Evolutionary conservation across 2,113 vertebrate genomes (phyloP).

Genomic region (Oostethus manadensis): DNA sequence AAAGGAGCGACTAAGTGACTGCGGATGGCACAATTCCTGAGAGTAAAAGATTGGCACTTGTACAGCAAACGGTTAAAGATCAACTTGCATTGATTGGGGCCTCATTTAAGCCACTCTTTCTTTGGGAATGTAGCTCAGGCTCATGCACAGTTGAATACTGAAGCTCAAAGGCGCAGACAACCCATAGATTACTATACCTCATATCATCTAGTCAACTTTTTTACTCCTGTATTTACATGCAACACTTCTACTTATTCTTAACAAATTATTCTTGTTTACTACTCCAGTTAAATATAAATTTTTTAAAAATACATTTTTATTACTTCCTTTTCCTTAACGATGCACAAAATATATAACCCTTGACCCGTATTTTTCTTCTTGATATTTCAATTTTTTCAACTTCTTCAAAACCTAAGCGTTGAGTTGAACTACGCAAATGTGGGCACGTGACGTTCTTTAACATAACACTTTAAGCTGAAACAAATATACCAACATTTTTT

Average conservation of each 20-base stretch:
- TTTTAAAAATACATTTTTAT: slow-evolving; percentile 1
- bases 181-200: neutral
- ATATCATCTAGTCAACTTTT: too few species aligned
- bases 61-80: slow-evolving; percentile 71
- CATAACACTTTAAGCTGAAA: too few species aligned
- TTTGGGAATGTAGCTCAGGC: slow-evolving; percentile 55
- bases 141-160: slow-evolving; percentile 40
- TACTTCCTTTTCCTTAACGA: too few species aligned
- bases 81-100: slow-evolving; percentile 75
- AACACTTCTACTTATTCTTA: too few species aligned
- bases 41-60: slow-evolving; percentile 61
- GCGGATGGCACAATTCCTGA: slow-evolving; percentile 52
- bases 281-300: neutral
- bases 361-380: too few species aligned
- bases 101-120: slow-evolving; percentile 61
- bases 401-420: too few species aligned
- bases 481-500: neutral
- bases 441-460: too few species aligned
- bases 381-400: too few species aligned
- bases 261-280: too few species aligned
- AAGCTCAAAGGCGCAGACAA: slow-evolving; percentile 12
- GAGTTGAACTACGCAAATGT: too few species aligned
- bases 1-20: slow-evolving; percentile 56
- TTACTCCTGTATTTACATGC: too few species aligned
- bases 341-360: too few species aligned